Percentiles rank a stretch among this genome's conserved stretches.
Conservation (phyloP, 1,140 invertebrate species). For the Drosophila santomea region DNA sequence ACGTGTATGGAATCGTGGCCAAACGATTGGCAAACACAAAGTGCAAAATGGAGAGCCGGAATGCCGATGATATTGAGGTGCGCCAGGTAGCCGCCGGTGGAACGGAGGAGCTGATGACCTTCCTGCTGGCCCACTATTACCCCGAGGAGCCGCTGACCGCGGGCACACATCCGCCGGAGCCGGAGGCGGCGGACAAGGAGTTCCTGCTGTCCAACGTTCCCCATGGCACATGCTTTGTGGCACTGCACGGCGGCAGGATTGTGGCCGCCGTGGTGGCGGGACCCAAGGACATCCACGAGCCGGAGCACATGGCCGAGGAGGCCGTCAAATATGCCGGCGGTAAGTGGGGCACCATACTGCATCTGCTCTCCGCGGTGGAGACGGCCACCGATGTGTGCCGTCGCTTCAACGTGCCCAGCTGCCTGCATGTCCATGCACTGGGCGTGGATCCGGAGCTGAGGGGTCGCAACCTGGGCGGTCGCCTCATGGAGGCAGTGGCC, state of each 20-base stretch:
- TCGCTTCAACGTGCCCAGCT: constrained; percentile 30
- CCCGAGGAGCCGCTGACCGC: constrained; percentile 62
- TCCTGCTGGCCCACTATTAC: constrained; percentile 62
- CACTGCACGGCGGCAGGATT: constrained; percentile 30
- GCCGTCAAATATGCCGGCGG: constrained; percentile 14
- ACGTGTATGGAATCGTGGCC: constrained; percentile 5
- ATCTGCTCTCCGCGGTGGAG: constrained; percentile 43
- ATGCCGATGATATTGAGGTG: constrained; percentile 24
- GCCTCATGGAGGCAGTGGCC: constrained; percentile 35
- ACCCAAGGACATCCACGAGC: constrained; percentile 36
- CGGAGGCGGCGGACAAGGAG: constrained; percentile 37
- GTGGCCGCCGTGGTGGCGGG: constrained; percentile 59
- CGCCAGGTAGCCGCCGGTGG: constrained; percentile 24
- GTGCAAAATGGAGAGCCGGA: background rate
- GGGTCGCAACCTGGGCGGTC: constrained; percentile 49
- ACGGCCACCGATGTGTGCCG: constrained; percentile 42
- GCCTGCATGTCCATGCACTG: constrained; percentile 58
- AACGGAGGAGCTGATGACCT: constrained; percentile 32
- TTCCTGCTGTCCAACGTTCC: constrained; percentile 61
- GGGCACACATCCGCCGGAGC: constrained; percentile 49
- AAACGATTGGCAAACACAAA: background rate
- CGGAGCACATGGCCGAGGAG: constrained; percentile 19
- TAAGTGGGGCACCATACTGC: constrained; percentile 68
- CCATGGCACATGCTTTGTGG: constrained; percentile 49
- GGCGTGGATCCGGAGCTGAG: constrained; percentile 48